Evolutionary conservation across 2,113 vertebrate genomes (phyloP).

Genomic region (Manacus vitellinus): DNA sequence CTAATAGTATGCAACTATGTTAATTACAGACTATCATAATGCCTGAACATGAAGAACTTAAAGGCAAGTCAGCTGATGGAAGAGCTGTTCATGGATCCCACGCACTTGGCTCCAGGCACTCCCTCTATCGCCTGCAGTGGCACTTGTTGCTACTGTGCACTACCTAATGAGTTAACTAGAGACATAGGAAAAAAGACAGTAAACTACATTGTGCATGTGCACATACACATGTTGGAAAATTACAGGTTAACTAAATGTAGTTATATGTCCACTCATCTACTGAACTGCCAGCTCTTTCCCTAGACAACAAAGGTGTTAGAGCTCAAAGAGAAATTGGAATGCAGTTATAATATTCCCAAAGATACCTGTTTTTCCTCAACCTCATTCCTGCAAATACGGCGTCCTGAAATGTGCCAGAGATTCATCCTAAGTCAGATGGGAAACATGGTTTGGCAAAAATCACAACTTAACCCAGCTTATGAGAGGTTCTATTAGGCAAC

Average conservation of each 20-base stretch:
- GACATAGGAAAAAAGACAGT: not conserved
- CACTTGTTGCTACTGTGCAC: not conserved
- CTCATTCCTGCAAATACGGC: not conserved
- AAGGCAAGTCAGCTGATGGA: not conserved
- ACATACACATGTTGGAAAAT: not conserved
- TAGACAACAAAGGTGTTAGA: not conserved
- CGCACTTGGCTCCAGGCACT: not conserved
- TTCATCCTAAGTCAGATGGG: not conserved
- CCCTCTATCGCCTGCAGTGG: not conserved
- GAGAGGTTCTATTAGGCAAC: not conserved
- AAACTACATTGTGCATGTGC: not conserved
- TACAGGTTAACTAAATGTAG: not conserved
- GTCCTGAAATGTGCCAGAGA: not conserved
- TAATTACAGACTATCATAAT: not conserved
- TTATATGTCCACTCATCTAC: not conserved
- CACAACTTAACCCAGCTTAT: not conserved
- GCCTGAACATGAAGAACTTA: not conserved
- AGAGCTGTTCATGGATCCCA: not conserved
- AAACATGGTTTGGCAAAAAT: not conserved
- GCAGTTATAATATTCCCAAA: not conserved
- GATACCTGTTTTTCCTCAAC: not conserved
- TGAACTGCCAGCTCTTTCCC: not conserved
- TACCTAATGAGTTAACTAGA: not conserved
- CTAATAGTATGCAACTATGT: accelerated
- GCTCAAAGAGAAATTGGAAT: not conserved